These are phyloP conservation scores for Erethizon dorsatum DNA, from an alignment of 2,797 vertebrate species.

Conservation along the genomic window DNA sequence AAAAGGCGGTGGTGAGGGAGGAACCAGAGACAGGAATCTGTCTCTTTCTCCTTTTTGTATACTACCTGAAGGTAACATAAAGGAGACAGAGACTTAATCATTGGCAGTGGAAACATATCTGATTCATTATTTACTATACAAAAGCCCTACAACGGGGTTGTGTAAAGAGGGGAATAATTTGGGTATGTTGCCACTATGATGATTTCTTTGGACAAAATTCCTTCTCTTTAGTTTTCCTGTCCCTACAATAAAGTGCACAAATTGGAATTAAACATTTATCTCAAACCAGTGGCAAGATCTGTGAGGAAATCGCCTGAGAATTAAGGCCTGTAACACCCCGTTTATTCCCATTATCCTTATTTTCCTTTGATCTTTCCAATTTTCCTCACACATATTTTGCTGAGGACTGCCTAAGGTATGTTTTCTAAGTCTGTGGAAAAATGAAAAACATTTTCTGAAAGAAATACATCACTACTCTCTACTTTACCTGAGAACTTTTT, in stretches of 20 bases:
- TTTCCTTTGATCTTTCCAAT: slow-evolving; percentile 19
- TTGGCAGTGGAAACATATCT: not conserved
- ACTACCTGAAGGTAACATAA: not conserved
- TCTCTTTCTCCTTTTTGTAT: not conserved
- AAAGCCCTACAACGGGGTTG: not conserved
- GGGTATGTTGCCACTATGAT: not conserved
- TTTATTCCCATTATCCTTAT: not conserved
- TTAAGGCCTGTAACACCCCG: not conserved
- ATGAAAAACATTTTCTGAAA: not conserved
- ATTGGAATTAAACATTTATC: slow-evolving; percentile 15
- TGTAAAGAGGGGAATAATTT: slow-evolving; percentile 17
- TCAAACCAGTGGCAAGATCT: not conserved
- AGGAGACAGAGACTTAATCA: not conserved
- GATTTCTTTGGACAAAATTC: slow-evolving; percentile 57
- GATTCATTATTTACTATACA: not conserved
- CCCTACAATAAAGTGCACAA: not conserved
- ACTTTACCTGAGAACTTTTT: slow-evolving; percentile 7
- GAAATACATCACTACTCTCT: slow-evolving; percentile 61
- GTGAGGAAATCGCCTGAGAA: not conserved
- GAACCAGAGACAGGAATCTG: not conserved
- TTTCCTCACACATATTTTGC: slow-evolving; percentile 50
- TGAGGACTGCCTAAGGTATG: not conserved
- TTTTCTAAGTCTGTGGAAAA: slow-evolving; percentile 12
- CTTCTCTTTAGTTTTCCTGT: not conserved
- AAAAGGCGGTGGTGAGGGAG: not conserved